Base-by-base conservation (phyloP, 2,888 invertebrate genomes). In the Frankliniella intonsa region DNA sequence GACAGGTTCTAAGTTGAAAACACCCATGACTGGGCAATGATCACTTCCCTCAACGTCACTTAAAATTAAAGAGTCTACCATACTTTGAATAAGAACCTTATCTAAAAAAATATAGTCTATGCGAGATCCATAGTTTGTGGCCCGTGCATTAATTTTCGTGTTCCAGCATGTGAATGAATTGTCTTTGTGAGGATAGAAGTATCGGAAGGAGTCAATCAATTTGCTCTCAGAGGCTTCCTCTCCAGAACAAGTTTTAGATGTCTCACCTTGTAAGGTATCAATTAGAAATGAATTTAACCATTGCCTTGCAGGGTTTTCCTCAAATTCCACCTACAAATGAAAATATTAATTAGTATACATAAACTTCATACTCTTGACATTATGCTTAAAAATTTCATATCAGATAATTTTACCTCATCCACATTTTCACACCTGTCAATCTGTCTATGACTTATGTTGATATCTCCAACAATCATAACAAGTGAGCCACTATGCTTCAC, bases 151-250 rank as follows among this genome's bases (percentile, higher is more conserved):
- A 0, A 88, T 87, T 55, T 85, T 83, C 0, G 88, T 88, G 82
- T 86, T 87, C 90, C 90, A 90, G 85, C 90, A 90, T 8, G 90
- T 89, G 85, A 86, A 90, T 3, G 88, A 88, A 50, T 88, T 86
- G 69, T 85, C 84, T 81, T 86, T 83, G 11, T 85, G 83, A 7
- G 90, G 89, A 84, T 90, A 86, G n/a, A 89, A 86, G 76, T 86
- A 85, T 49, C 90, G 87, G 83, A 88, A 90, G 12, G 88, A 85
- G 84, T 90, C 90, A 3, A 89, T 85, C 84, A 90, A 88, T 65
- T 50, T n/a, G 11, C 9, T n/a, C 7, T 19, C 25, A 69, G 50
- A 80, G 80, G 22, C n/a, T 27, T 38, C 89, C 7, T 76, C 69
- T 76, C 25, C 25, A 76, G 9, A 9, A 22, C 11, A 76, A 25